phyloP scores from a whole-genome alignment of 1,140 invertebrate genomes.

The Coelopa frigida region DNA sequence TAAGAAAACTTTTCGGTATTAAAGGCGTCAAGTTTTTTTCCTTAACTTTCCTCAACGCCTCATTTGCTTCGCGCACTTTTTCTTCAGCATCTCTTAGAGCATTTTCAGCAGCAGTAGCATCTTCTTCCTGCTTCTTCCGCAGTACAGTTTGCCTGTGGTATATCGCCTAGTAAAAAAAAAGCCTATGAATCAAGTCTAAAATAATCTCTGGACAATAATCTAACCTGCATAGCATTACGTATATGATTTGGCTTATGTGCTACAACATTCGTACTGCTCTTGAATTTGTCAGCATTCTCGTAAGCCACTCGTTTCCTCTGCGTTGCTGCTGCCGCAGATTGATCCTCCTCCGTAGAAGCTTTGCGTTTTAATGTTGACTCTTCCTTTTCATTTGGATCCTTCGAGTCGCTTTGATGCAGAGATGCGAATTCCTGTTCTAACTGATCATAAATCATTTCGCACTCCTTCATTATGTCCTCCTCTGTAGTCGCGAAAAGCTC shows the following conservation, averaged over 20 bases:
- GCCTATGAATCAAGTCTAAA: background rate
- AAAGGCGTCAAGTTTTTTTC: conserved; percentile 31
- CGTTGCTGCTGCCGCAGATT: conserved; percentile 21
- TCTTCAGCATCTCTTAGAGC: conserved; percentile 29
- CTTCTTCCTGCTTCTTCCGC: conserved; percentile 26
- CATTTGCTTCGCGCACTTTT: conserved; percentile 28
- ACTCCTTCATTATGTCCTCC: conserved; percentile 60
- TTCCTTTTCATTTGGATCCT: background rate
- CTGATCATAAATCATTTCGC: conserved; percentile 64
- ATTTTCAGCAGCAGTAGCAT: conserved; percentile 25
- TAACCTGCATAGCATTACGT: conserved; percentile 36
- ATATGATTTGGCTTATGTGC: conserved; percentile 32
- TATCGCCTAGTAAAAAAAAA: conserved; percentile 20
- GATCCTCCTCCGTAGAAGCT: conserved; percentile 30
- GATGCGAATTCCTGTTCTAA: conserved; percentile 42
- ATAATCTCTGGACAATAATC: background rate
- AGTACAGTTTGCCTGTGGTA: conserved; percentile 31
- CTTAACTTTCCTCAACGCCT: conserved; percentile 14
- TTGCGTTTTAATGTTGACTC: conserved; percentile 23
- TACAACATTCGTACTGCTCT: conserved; percentile 20
- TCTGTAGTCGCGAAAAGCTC: conserved; percentile 39
- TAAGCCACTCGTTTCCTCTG: conserved; percentile 48
- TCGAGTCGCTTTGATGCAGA: conserved; percentile 21
- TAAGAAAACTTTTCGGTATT: conserved; percentile 27
- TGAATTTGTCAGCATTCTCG: conserved; percentile 31